Percentiles rank a stretch among this genome's conserved stretches.
These are phyloP conservation scores for Ursus arctos DNA, from an alignment of 2,113 vertebrate genomes.

Conservation along the genomic window DNA sequence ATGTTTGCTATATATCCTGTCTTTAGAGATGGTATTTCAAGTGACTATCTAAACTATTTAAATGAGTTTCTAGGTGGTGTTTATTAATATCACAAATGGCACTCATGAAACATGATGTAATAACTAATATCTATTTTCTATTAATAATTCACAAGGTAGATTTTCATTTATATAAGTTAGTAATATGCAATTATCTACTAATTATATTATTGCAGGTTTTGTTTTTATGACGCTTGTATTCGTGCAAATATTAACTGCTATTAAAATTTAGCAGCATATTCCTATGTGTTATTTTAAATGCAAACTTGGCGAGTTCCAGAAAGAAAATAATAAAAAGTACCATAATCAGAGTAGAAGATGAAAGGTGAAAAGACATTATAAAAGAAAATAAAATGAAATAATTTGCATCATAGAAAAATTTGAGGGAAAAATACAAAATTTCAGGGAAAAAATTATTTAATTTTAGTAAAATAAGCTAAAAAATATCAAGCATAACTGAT, in stretches of 20 bases:
- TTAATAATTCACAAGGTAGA: background rate
- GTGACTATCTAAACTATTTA: background rate
- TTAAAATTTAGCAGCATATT: background rate
- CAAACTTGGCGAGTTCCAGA: background rate
- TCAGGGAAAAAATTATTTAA: background rate
- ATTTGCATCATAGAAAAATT: background rate
- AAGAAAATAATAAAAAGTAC: background rate
- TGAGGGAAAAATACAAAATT: background rate
- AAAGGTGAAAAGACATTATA: background rate
- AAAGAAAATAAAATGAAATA: background rate
- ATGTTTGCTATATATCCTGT: background rate
- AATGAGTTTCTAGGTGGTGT: background rate
- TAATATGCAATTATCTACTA: background rate
- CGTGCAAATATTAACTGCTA: background rate
- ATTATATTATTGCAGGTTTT: background rate
- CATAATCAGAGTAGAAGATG: background rate
- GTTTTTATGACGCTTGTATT: background rate
- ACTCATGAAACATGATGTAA: background rate
- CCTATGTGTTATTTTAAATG: background rate
- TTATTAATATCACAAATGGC: background rate
- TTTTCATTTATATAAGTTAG: background rate
- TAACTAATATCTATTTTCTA: background rate
- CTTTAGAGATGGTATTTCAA: background rate
- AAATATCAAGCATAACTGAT: background rate
- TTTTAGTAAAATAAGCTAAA: background rate